Evolutionary conservation across 2,113 vertebrate species (phyloP), one percentile per base, ranked within the genome.

Genomic region (Xenus cinereus): DNA sequence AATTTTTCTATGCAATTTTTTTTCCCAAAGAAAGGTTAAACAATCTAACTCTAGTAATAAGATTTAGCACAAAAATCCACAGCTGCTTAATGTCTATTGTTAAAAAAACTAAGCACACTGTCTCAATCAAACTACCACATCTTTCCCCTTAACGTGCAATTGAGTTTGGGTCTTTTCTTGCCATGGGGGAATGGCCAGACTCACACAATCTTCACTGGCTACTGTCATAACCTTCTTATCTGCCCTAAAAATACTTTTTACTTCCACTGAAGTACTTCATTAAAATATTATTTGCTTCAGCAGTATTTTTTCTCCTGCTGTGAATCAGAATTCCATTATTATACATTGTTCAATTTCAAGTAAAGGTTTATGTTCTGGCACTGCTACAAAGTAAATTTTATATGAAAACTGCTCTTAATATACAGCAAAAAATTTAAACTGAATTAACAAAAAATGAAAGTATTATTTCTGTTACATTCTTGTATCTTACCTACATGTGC

Each of bases 271-370:
- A 82, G 10, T 77, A 46, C 37, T 93, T 71, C 14, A 84, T 88
- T 92, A 86, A 80, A 94, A 64, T 91, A 90, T 10, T 77, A 50
- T 94, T 95, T 95, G 11, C 51, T 82, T 71, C 63, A 56, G 46
- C 37, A 77, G 14, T 82, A 72, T 85, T 95, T 91, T 46, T 93
- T 77, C 33, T 67, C 41, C 82, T 71, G 37, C 64, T 92, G 33
- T 85, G 53, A 92, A 81, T 95, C 3, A 4, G 72, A 89, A 88
- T 89, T 87, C 53, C 30, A 43, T 86, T 84, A 77, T 83, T 77
- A 90, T 35, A 78, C 14, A n/a, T 41, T 81, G 41, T 82, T 90
- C 82, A 83, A 15, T 89, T 89, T 33, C 23, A 68, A 7, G 2
- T 30, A 62, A 81, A 93, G 6, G 10, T 53, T 92, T 89, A 64